These are phyloP conservation scores for Aphelinus certus DNA, from an alignment of 1,140 invertebrate species.

Conservation along the genomic window DNA sequence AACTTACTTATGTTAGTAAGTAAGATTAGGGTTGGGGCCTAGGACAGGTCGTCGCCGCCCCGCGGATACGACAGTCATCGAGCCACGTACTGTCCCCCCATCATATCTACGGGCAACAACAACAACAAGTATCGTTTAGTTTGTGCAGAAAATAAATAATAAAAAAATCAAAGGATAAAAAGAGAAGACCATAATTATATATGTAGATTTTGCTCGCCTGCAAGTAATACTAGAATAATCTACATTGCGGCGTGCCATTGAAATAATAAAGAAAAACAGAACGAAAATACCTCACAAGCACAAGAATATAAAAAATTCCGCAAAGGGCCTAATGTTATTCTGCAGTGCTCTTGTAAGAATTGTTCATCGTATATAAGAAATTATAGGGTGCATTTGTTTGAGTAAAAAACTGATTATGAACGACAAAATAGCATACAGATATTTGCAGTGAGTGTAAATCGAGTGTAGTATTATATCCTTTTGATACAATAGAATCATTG, in stretches of 20 bases:
- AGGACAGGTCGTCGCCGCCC: conserved; percentile 68
- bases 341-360: too few relatives aligned
- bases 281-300: conserved; percentile 14
- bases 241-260: conserved; percentile 22
- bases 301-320: conserved; percentile 3
- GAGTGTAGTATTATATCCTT: not conserved
- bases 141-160: conserved; percentile 65
- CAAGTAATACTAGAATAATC: conserved; percentile 21
- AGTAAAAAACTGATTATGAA: too few relatives aligned
- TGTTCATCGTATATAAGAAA: too few relatives aligned
- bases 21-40: conserved; percentile 68
- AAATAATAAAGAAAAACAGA: conserved; percentile 15
- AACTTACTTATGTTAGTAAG: conserved; percentile 69
- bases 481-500: not conserved
- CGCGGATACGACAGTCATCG: conserved; percentile 68
- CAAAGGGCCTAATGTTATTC: conserved; percentile 7
- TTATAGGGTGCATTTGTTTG: too few relatives aligned
- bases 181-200: conserved; percentile 15
- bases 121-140: conserved; percentile 64
- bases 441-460: too few relatives aligned
- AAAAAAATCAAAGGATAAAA: conserved; percentile 29
- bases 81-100: conserved; percentile 68
- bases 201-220: conserved; percentile 2
- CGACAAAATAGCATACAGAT: too few relatives aligned
- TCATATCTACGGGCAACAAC: conserved; percentile 67